Base-by-base conservation (phyloP, 2,113 vertebrate genomes). In the Laticauda laticaudata region DNA sequence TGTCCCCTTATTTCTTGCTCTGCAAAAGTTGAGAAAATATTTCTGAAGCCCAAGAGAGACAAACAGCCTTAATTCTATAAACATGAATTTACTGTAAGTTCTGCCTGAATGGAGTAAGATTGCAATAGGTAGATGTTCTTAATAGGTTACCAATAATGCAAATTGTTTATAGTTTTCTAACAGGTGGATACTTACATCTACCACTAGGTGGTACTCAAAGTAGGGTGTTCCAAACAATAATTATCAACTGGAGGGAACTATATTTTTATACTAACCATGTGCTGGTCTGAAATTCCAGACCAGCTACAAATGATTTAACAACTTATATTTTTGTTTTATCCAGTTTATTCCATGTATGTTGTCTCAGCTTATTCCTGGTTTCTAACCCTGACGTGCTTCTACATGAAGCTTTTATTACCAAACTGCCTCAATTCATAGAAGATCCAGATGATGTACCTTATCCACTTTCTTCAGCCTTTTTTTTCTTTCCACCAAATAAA, bases 141-240 rank as follows among this genome's bases (percentile, higher is more conserved):
- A 0, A 0, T 56, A 56, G 86, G 15, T 29, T 0, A 39, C 21
- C 29, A 23, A 23, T 24, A 54, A 87, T 9, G 0, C 0, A 2
- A 55, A 21, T 0, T 21, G 0, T 4, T 2, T 81, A n/a, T 4
- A 55, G 87, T 64, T 87, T 94, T 86, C 39, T 45, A 64, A 69
- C 26, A 0, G 7, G 96, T 93, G 95, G 90, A 91, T 51, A 57
- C 93, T 81, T 0, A 0, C 7, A 89, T 26, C 69, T 91, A 89
- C 97, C 97, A 96, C 97, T 12, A 20, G 97, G 96, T 96, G 97
- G 97, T 94, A 93, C 0, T 0, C 56, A 11, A 90, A 29, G 92
- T 96, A 93, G 93, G 75, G 1, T 14, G 91, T 56, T 94, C 56
- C 29, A 43, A 92, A 45, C 54, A 55, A 55, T 1, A 86, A 26